phyloP scores from a whole-genome alignment of 1,140 invertebrate genomes.

The Orussus abietinus region DNA sequence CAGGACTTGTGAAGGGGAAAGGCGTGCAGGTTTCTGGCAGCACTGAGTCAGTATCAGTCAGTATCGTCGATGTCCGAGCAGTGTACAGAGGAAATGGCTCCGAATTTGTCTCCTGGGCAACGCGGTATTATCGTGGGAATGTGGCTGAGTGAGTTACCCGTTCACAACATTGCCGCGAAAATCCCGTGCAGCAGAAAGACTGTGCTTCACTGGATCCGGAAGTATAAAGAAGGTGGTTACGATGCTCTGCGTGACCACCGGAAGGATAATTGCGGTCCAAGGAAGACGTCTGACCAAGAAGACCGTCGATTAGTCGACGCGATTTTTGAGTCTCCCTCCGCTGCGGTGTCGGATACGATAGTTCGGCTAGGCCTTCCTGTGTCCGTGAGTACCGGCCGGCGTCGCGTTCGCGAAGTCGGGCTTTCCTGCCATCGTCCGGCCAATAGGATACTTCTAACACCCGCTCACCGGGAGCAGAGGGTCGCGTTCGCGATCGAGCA shows the following conservation, averaged over 20 bases:
- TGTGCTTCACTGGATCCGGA: not conserved
- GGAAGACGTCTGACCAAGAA: not conserved
- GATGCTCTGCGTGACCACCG: constrained; percentile 3
- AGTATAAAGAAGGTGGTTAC: not conserved
- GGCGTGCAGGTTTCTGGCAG: too few relatives aligned
- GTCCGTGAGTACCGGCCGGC: not conserved
- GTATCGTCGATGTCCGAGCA: too few relatives aligned
- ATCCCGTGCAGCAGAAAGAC: constrained; percentile 8
- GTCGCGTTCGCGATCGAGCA: constrained; percentile 2
- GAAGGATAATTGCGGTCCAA: not conserved
- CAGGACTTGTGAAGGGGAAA: too few relatives aligned
- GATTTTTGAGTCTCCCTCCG: not conserved
- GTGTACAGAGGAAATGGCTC: too few relatives aligned
- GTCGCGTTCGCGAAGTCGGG: not conserved
- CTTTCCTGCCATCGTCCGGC: constrained; percentile 3
- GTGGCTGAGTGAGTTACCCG: not conserved
- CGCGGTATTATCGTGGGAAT: constrained; percentile 6
- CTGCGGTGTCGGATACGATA: not conserved
- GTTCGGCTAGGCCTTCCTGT: not conserved
- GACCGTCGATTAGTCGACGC: not conserved
- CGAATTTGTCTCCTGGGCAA: too few relatives aligned
- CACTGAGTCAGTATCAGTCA: too few relatives aligned
- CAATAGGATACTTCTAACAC: constrained; percentile 4
- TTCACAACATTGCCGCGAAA: not conserved
- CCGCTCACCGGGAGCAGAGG: constrained; percentile 1